Evolutionary conservation across 2,888 invertebrate species (phyloP), one percentile per base, ranked within the genome.

Genomic region (Eupsilia transversa): DNA sequence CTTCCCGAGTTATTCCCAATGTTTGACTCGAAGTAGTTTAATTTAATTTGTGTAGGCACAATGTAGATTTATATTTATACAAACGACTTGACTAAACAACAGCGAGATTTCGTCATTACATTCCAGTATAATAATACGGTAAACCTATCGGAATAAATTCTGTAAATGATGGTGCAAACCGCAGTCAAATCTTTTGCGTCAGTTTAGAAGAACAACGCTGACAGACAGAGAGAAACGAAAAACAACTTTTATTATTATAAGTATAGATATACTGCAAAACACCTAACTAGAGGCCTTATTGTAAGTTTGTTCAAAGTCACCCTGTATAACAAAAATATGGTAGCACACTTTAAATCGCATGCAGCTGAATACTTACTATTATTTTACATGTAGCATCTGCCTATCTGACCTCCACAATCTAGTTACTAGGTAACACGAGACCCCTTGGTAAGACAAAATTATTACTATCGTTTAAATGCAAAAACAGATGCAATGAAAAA

Each of bases 401-500:
- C 1, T 52, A 12, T 30, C 30, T 27, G 10, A 27, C 27, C 1
- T 12, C 35, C 33, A 30, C 17, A 33, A 27, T 20, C 33, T n/a
- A 33, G 30, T 17, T 7, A 61, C 46, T 23, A 1, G 3, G 3
- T 49, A 33, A 65, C 1, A n/a, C 6, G n/a, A 20, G 6, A 65
- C 1, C 3, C 17, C n/a, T 52, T 20, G 10, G 17, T 20, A 52
- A 65, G 17, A 57, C 17, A 66, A 67, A 64, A 38, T 54, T 23
- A 33, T 57, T 23, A 43, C 3, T 20, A 33, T 52, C 52, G 6
- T 67, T 64, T 67, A 57, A 67, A 59, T 43, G n/a, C 57, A 68
- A 66, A 57, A 43, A 59, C 57, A 63, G 56, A 68, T 52, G 59
- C 54, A 68, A 69, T 68, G 52, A 38, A 74, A 80, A 77, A 59